A percentile compares a stretch with the other conserved stretches of the same genome.
Conservation (phyloP, 2,888 invertebrate genomes). For the Holacanthella duospinosa region DNA sequence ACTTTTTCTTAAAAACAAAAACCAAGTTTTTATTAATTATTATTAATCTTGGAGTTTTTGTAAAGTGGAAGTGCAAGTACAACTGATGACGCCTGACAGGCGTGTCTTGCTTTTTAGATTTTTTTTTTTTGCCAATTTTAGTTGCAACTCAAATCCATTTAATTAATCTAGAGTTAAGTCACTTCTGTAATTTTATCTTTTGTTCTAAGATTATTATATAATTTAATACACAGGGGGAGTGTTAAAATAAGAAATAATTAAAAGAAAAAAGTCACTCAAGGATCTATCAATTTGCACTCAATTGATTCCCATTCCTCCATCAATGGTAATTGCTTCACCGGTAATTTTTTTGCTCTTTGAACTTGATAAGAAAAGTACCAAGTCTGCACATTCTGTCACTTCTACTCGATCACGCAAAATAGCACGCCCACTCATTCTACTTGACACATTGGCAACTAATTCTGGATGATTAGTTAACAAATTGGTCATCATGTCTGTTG, state of each 20-base stretch:
- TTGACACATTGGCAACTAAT: background rate
- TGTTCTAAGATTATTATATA: no score
- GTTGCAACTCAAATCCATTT: no score
- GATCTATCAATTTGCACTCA: background rate
- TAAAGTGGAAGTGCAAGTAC: background rate
- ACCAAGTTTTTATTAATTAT: no score
- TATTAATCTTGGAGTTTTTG: background rate
- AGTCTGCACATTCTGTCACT: background rate
- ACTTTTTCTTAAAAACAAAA: no score
- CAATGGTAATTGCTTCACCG: background rate
- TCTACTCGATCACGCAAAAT: background rate
- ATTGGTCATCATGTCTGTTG: background rate
- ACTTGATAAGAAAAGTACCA: background rate
- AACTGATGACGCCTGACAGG: no score
- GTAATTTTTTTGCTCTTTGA: slow-evolving; percentile 1
- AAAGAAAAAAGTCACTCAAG: no score
- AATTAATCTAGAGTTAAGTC: no score
- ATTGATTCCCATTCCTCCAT: background rate
- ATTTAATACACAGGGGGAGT: no score
- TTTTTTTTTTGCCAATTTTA: no score
- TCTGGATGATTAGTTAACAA: background rate
- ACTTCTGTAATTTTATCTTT: no score
- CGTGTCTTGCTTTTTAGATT: no score
- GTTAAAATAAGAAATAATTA: no score
- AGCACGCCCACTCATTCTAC: background rate